Evolutionary conservation across 1,140 invertebrate species (phyloP), one percentile per base, ranked within the genome.

Genomic region (Macrotrachela quadricornifera): DNA sequence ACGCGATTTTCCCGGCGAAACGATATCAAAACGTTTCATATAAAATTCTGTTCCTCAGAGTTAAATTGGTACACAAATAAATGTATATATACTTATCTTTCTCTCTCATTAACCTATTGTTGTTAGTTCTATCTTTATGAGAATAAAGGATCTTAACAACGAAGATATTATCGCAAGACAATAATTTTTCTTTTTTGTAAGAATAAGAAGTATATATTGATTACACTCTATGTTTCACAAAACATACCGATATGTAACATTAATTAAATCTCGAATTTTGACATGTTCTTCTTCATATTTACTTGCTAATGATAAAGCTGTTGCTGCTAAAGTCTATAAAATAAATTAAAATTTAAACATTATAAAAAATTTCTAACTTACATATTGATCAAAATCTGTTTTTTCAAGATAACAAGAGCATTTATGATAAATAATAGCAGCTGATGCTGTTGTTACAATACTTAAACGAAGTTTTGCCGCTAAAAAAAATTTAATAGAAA

Each of bases 251-350:
- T 70, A 63, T 46, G 59, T 66, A 41, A 91, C 85, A 71, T 91
- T 91, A 59, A 91, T 82, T 9, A 91, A 79, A 66, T 92, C 86
- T 55, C 85, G 72, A 46, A 90, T 78, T 64, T 82, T 83, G 0
- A 87, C 67, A 21, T 78, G 76, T 63, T 90, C 81, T 64, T 88
- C 84, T 63, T 88, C 81, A 12, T 84, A 78, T 74, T 91, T 92
- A 0, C 83, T 82, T 50, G 84, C 85, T 46, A 90, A 67, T 63
- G 86, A 90, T 0, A 92, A 65, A 30, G 21, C 2, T 10, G 85
- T 81, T 1, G 83, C 78, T 45, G 79, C 86, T 9, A 87, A 30
- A 84, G 61, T 14, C 68, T 67, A 13, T 41, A 46, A 38, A 45
- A 60, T 63, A 46, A 58, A 49, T 59, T 43, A 43, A 15, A 4